Evolutionary conservation across 2,888 invertebrate genomes (phyloP).

Genomic region (Tachystola acroxantha): DNA sequence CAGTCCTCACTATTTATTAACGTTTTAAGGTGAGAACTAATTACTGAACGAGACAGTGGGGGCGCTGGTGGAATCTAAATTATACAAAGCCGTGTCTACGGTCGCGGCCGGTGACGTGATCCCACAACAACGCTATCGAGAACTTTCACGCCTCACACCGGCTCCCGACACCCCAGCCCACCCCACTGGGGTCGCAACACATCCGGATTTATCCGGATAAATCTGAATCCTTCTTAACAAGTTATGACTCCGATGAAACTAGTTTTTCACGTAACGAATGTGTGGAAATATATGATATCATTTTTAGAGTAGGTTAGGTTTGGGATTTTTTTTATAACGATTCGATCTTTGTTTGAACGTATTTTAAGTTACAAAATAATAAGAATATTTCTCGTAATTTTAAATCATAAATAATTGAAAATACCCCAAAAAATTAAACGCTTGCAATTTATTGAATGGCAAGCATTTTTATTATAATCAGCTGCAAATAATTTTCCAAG

Average conservation of each 20-base stretch:
- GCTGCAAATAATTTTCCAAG: no score
- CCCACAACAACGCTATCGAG: conserved; percentile 48
- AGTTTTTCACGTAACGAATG: neutral
- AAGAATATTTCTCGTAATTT: no score
- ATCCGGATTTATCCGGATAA: conserved; percentile 14
- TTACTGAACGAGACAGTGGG: conserved; percentile 14
- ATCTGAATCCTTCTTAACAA: conserved; percentile 4
- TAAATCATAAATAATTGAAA: no score
- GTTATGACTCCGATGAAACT: no score
- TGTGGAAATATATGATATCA: neutral
- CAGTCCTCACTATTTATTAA: conserved; percentile 17
- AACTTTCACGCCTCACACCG: conserved; percentile 24
- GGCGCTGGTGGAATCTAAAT: conserved; percentile 38
- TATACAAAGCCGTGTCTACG: conserved; percentile 38
- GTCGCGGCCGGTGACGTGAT: conserved; percentile 49
- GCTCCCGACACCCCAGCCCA: conserved; percentile 21
- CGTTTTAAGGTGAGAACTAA: conserved; percentile 17
- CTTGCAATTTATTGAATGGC: no score
- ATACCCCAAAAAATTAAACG: no score
- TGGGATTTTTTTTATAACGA: no score
- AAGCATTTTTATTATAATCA: no score
- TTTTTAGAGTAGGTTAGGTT: no score
- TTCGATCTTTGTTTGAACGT: no score
- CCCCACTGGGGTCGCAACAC: conserved; percentile 17
- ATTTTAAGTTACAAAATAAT: no score